Conservation (phyloP, 2,888 invertebrate genomes). For the Ptilodon capucinus region DNA sequence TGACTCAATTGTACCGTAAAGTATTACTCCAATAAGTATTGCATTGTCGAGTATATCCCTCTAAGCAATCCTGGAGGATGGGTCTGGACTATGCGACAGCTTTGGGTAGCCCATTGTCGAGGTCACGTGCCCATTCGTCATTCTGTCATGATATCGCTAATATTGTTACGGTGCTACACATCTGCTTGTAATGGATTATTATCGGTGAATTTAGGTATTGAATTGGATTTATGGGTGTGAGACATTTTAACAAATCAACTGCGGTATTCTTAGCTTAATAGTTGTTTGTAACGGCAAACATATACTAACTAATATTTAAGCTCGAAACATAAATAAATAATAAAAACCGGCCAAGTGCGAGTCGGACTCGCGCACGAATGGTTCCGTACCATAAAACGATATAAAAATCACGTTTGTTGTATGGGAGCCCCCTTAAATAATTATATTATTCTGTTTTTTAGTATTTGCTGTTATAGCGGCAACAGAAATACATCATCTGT, state of each 20-base stretch:
- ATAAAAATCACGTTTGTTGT: too few species aligned
- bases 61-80: too few species aligned
- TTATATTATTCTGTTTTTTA: too few species aligned
- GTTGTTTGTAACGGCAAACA: too few species aligned
- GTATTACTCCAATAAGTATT: constrained; percentile 55
- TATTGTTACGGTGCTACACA: constrained; percentile 22
- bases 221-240: constrained; percentile 21
- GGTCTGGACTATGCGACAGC: constrained; percentile 39
- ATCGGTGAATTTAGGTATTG: constrained; percentile 29
- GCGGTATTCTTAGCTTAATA: background rate
- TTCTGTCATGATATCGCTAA: constrained; percentile 46
- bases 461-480: too few species aligned
- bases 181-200: constrained; percentile 32
- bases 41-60: constrained; percentile 25
- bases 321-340: too few species aligned
- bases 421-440: too few species aligned
- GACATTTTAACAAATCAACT: background rate
- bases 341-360: too few species aligned
- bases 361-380: too few species aligned
- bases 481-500: too few species aligned
- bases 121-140: constrained; percentile 63
- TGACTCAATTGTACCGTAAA: constrained; percentile 43
- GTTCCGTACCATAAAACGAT: too few species aligned
- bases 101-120: constrained; percentile 51
- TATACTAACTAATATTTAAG: too few species aligned